phyloP scores from a whole-genome alignment of 2,888 invertebrate genomes.

The Rhingia campestris region DNA sequence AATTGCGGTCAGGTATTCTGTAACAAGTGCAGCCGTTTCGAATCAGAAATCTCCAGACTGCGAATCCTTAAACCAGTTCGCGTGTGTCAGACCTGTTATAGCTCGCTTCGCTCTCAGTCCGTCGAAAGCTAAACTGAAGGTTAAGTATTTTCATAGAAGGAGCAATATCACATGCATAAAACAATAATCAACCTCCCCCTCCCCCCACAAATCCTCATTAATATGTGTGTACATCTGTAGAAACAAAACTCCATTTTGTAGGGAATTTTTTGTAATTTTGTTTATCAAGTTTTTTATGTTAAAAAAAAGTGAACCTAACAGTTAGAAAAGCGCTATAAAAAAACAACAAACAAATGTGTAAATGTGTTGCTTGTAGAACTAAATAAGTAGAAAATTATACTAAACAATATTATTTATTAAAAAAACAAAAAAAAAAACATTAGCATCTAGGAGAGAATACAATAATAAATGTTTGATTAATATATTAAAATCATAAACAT shows the following conservation, averaged over 20 bases:
- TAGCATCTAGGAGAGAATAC: conserved; percentile 18
- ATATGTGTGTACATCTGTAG: conserved; percentile 48
- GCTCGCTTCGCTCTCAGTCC: conserved; percentile 83
- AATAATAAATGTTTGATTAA: conserved; percentile 54
- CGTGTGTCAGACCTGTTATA: conserved; percentile 96
- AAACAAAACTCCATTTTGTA: conserved; percentile 44
- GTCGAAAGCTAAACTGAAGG: conserved; percentile 78
- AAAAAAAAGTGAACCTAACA: conserved; percentile 20
- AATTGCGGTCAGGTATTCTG: conserved; percentile 99
- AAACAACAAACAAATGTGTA: conserved; percentile 9
- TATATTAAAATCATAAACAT: conserved; percentile 14
- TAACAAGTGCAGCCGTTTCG: conserved; percentile 97
- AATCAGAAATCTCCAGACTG: conserved; percentile 96
- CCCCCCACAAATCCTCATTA: conserved; percentile 26
- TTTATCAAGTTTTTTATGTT: conserved; percentile 43
- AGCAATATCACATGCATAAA: conserved; percentile 6
- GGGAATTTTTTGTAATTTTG: conserved; percentile 60
- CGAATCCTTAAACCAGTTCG: conserved; percentile 96
- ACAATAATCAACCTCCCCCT: conserved; percentile 37
- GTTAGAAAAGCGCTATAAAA: conserved; percentile 11
- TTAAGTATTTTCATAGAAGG: neutral
- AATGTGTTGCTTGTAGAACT: conserved; percentile 58
- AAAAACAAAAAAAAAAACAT: conserved; percentile 22
- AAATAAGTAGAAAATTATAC: conserved; percentile 66
- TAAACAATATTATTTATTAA: conserved; percentile 41